Evolutionary conservation across 2,888 invertebrate genomes (phyloP).

Genomic region (Sussaba pulchella): DNA sequence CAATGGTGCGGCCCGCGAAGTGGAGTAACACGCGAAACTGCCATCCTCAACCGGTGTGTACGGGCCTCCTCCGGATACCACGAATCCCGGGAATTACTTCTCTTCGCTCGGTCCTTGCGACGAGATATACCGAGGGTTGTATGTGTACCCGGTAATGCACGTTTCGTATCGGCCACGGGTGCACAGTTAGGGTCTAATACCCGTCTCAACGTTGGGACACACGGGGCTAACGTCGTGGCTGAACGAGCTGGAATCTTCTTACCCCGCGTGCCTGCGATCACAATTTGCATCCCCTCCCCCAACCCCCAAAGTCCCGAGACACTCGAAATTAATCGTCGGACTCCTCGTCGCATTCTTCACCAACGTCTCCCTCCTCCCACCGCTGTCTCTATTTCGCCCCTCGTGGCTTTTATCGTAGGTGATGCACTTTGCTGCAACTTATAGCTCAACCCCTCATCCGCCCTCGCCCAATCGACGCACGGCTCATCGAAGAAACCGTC

Average conservation of each 20-base stretch:
- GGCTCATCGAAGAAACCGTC: slow-evolving; percentile 2
- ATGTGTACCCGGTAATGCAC: not conserved
- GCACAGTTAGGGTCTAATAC: slow-evolving; percentile 25
- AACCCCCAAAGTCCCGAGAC: slow-evolving; percentile 42
- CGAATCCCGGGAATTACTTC: slow-evolving; percentile 73
- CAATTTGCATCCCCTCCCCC: slow-evolving; percentile 61
- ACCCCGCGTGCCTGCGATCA: slow-evolving; percentile 56
- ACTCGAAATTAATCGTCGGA: slow-evolving; percentile 61
- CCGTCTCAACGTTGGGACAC: not conserved
- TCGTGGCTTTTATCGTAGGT: slow-evolving; percentile 30
- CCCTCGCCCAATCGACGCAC: not conserved
- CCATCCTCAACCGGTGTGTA: slow-evolving; percentile 58
- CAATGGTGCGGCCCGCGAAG: slow-evolving; percentile 68
- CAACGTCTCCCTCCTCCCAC: slow-evolving; percentile 19
- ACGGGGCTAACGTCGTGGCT: slow-evolving; percentile 22
- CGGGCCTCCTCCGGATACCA: slow-evolving; percentile 68
- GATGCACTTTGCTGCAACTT: slow-evolving; percentile 10
- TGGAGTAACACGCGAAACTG: slow-evolving; percentile 65
- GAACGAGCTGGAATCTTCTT: slow-evolving; percentile 55
- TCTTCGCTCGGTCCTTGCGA: slow-evolving; percentile 41
- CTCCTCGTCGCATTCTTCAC: slow-evolving; percentile 47
- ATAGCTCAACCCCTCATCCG: not conserved
- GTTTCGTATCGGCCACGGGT: not conserved
- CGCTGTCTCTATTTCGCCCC: not conserved
- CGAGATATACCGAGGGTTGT: not conserved